Evolutionary conservation across 2,888 invertebrate species (phyloP), one percentile per base, ranked within the genome.

Genomic region (Ctenicera cuprea): DNA sequence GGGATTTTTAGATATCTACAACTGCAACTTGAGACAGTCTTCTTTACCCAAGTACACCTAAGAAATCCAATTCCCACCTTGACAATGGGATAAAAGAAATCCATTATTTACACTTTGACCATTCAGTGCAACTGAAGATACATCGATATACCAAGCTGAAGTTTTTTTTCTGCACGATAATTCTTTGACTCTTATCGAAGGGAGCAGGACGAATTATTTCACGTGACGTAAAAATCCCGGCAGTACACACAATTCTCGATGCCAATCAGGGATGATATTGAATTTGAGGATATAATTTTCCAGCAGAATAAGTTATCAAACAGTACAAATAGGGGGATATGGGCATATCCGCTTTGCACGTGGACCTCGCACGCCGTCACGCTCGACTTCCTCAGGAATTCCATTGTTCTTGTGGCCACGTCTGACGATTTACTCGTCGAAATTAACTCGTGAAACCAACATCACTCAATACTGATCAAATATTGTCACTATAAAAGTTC

Each of bases 21-120:
- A 68, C 45, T 61, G 61, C 37, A 30, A 45, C 33, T 68, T 26
- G 45, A 43, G 67, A n/a, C 59, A 59, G 48, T 67, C 70, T 74
- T 71, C 71, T 74, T 70, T 74, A 73, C 76, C 68, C 69, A 50
- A 62, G 26, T 45, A 54, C 38, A 68, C 63, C 52, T 79, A 80
- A 78, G 79, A 84, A 85, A 85, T 84, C 83, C 85, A 84, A 85
- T 85, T 85, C 83, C 81, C 81, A 83, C 82, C 83, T 83, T 83
- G 81, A 85, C 84, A 84, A 85, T 85, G 79, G 83, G 76, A 82
- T 81, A 82, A 82, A 83, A 82, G 82, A 83, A 83, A 84, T 83
- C 83, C 84, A 83, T 85, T 85, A 85, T 85, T 85, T 85, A 85
- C 85, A 82, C 78, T 80, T 79, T 81, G 82, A 82, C 82, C 82